Percentiles rank a stretch among this genome's conserved stretches.
phyloP scores from a whole-genome alignment of 2,888 invertebrate genomes.

The Terebella lapidaria region DNA sequence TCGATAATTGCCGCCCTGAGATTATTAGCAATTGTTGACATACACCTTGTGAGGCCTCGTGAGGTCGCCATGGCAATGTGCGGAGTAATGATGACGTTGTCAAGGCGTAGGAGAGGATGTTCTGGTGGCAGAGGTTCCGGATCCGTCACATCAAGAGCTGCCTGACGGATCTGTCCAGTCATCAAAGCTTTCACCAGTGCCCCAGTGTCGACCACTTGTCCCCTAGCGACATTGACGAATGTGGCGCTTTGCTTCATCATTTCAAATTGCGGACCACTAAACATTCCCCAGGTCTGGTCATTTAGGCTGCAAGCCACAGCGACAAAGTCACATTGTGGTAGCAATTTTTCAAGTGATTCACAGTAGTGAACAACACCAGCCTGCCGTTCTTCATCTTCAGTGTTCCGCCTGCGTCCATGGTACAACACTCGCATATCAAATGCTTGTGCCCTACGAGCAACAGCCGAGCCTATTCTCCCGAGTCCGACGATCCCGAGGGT shows the following conservation, averaged over 20 bases:
- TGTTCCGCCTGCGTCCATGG: neutral
- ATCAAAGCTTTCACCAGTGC: slow-evolving; percentile 24
- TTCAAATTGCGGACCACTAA: slow-evolving; percentile 13
- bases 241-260: slow-evolving; percentile 17
- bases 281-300: slow-evolving; percentile 9
- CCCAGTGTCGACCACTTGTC: slow-evolving; percentile 25
- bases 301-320: slow-evolving; percentile 17
- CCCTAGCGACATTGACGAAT: slow-evolving; percentile 19
- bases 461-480: slow-evolving; percentile 2
- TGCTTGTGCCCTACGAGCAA: neutral
- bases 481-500: slow-evolving; percentile 4
- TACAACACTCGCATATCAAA: neutral
- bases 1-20: slow-evolving; percentile 12
- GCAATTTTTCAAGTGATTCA: slow-evolving; percentile 13
- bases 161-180: slow-evolving; percentile 20
- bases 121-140: slow-evolving; percentile 26
- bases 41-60: slow-evolving; percentile 14
- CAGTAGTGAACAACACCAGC: no score
- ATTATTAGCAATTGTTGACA: slow-evolving; percentile 12
- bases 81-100: slow-evolving; percentile 26
- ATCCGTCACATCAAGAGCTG: slow-evolving; percentile 30
- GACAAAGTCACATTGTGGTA: slow-evolving; percentile 16
- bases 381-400: slow-evolving; percentile 12
- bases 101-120: slow-evolving; percentile 22
- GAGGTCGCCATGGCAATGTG: slow-evolving; percentile 22